Conservation (phyloP, 2,797 vertebrate genomes). For the Eulemur coronatus region DNA sequence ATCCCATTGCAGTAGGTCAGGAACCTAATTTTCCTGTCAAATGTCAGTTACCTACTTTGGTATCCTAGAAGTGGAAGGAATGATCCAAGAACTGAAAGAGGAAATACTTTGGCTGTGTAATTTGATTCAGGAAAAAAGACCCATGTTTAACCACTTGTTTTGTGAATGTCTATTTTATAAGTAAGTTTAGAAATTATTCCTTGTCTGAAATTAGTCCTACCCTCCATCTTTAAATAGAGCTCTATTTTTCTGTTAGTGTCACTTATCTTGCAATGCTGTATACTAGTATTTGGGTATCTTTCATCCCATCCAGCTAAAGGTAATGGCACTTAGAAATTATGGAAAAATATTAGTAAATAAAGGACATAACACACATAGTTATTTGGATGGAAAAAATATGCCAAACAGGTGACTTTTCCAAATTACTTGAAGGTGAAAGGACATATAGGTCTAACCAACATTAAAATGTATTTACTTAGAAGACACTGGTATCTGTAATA, state of each 20-base stretch:
- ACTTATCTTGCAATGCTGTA: not conserved
- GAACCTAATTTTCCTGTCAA: not conserved
- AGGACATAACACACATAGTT: not conserved
- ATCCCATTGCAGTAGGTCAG: not conserved
- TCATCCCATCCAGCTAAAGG: not conserved
- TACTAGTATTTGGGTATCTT: not conserved
- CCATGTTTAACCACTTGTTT: not conserved
- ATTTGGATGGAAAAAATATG: not conserved
- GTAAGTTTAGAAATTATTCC: not conserved
- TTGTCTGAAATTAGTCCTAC: not conserved
- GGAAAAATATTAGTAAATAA: not conserved
- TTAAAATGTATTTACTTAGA: not conserved
- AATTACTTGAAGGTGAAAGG: not conserved
- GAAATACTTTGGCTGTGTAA: not conserved
- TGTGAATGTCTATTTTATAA: slow-evolving; percentile 2
- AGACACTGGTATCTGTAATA: not conserved
- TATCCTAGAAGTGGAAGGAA: not conserved
- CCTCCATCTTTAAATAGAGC: not conserved
- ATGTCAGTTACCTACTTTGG: not conserved
- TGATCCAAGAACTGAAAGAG: not conserved
- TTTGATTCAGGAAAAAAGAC: not conserved
- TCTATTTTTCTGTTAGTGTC: not conserved
- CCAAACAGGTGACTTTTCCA: not conserved
- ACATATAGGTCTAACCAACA: not conserved
- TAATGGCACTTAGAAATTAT: not conserved